Percentiles rank a stretch among this genome's conserved stretches.
Conservation (phyloP, 1,140 invertebrate genomes). For the Drosophila repleta region DNA sequence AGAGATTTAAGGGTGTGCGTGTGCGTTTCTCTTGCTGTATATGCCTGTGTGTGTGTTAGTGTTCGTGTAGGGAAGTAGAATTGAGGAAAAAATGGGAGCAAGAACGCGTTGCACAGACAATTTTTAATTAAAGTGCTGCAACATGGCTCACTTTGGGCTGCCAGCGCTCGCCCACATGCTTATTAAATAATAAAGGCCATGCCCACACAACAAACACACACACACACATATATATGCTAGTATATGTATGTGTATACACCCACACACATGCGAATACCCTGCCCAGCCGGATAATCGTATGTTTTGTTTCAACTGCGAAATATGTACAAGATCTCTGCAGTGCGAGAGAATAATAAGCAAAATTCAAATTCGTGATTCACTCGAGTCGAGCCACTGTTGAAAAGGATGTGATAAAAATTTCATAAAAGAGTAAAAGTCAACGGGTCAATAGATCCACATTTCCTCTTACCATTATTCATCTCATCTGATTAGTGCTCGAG, state of each 20-base stretch:
- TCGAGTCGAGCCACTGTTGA: too few relatives aligned
- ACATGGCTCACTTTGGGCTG: slow-evolving; percentile 40
- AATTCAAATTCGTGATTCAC: background rate
- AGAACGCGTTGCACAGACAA: slow-evolving; percentile 42
- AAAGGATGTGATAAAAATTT: background rate
- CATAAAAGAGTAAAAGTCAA: background rate
- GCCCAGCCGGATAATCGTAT: slow-evolving; percentile 4
- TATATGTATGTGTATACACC: too few relatives aligned
- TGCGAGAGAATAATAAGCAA: background rate
- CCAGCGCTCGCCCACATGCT: slow-evolving; percentile 51
- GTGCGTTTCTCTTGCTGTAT: background rate
- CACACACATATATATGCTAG: slow-evolving; percentile 18
- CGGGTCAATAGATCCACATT: too few relatives aligned
- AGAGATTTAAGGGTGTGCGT: slow-evolving; percentile 45
- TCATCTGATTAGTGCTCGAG: background rate
- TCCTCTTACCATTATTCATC: too few relatives aligned
- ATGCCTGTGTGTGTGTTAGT: background rate
- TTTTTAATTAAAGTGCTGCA: slow-evolving; percentile 65
- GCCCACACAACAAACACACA: slow-evolving; percentile 47
- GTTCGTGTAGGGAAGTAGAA: slow-evolving; percentile 11
- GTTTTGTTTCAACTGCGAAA: slow-evolving; percentile 28
- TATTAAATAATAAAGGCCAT: slow-evolving; percentile 74
- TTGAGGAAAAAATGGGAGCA: slow-evolving; percentile 30
- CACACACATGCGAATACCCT: background rate
- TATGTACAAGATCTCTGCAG: slow-evolving; percentile 17